A percentile compares a stretch with the other conserved stretches of the same genome.
Conservation (phyloP, 2,113 vertebrate species). For the Phocoena sinus region DNA sequence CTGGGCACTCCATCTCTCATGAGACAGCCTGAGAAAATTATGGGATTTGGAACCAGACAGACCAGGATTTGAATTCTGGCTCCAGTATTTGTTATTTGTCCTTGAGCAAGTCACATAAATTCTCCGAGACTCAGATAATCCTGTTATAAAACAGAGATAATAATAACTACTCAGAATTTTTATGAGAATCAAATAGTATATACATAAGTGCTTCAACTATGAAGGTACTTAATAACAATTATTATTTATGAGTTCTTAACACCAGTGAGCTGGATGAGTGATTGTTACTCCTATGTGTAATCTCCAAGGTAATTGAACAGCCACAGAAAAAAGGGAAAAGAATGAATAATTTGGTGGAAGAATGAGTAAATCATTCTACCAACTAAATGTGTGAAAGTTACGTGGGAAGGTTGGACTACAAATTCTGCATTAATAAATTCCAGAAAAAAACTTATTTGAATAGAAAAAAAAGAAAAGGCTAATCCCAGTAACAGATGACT, state of each 20-base stretch:
- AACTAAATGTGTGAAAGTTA: background rate
- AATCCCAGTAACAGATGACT: background rate
- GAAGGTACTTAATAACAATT: conserved; percentile 3
- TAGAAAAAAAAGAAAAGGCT: background rate
- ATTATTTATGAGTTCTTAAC: conserved; percentile 38
- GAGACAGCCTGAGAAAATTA: background rate
- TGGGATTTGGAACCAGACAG: background rate
- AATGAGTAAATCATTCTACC: background rate
- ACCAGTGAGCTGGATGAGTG: background rate
- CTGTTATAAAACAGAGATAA: background rate
- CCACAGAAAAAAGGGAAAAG: background rate
- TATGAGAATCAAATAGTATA: background rate
- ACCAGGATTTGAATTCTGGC: background rate
- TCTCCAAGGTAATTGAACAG: background rate
- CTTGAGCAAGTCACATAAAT: background rate
- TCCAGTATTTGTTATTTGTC: background rate
- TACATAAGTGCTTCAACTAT: background rate
- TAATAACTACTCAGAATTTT: background rate
- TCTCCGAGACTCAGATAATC: background rate
- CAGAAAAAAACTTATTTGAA: background rate
- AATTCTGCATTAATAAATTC: background rate
- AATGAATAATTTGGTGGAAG: background rate
- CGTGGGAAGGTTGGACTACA: background rate
- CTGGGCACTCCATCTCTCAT: background rate
- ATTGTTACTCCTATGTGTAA: background rate